Base-by-base conservation (phyloP, 2,797 vertebrate species). In the Pangasius djambal region DNA sequence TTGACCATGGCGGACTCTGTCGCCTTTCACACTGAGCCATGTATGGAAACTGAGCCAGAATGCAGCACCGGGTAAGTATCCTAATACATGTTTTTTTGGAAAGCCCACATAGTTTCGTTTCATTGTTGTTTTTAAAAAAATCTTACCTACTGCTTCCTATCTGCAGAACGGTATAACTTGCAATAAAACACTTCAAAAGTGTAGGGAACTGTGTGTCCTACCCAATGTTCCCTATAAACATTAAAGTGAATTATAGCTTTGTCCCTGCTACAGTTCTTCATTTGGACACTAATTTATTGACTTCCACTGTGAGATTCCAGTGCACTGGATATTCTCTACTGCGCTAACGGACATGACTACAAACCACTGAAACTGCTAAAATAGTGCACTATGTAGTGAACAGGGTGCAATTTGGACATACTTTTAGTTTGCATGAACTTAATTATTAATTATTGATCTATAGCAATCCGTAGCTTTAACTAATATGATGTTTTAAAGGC, bases 31-130 rank as follows among this genome's bases (percentile, higher is more conserved):
- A 86, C 90, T 37, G 89, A 92, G 61, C 85, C 90, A 48, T 86
- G 90, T 69, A 89, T 90, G 88, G 92, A 91, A 84, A 81, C 85
- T 44, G 90, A 92, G 88, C 82, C 89, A 50, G 87, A 93, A 88
- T 90, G 86, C 93, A 92, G 88, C 88, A 88, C 82, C n/a, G 89
- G 93, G 93, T 94, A 90, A 88, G 55, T n/a, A 28, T 59, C n/a
- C 2, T 70, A 57, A 22, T 22, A 50, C 44, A 18, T 3, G 7
- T 72, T 48, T 13, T 37, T 10, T 67, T 65, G 28, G 15, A 50
- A 67, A 83, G 31, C 37, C 59, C 16, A n/a, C 59, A 83, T n/a
- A n/a, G 59, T 25, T 81, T 79, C 18, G 1, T 34, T 57, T 81
- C 31, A 57, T 34, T 52, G 1, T 31, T 65, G 18, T 40, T 18